A percentile compares a stretch with the other conserved stretches of the same genome.
Evolutionary conservation across 2,888 invertebrate species (phyloP).

Genomic region (Marronus borbonicus): DNA sequence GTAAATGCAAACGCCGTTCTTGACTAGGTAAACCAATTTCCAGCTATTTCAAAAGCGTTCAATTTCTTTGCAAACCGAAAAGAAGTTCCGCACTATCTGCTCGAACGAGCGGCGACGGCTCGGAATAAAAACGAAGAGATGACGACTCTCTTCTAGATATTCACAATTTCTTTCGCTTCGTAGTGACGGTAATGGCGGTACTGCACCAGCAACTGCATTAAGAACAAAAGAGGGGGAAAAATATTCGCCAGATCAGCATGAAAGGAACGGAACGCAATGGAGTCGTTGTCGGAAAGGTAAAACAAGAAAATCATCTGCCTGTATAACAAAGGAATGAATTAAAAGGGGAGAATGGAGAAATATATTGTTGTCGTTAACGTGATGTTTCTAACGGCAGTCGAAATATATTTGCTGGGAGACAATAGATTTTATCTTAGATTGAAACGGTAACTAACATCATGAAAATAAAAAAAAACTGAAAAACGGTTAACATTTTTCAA

Average conservation of each 20-base stretch:
- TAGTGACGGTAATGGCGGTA: background rate
- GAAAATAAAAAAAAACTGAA: too few species aligned
- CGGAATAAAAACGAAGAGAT: background rate
- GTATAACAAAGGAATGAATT: slow-evolving; percentile 7
- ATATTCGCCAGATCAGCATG: slow-evolving; percentile 22
- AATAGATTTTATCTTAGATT: too few species aligned
- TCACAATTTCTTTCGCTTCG: slow-evolving; percentile 1
- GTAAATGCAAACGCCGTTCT: slow-evolving; percentile 28
- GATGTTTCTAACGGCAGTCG: too few species aligned
- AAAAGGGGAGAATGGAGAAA: background rate
- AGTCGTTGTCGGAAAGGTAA: background rate
- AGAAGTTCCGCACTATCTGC: slow-evolving; percentile 1
- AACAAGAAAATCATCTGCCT: background rate
- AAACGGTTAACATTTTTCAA: too few species aligned
- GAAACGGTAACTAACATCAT: too few species aligned
- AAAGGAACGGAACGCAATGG: slow-evolving; percentile 18
- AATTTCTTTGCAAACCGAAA: slow-evolving; percentile 23
- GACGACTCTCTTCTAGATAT: background rate
- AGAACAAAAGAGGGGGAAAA: slow-evolving; percentile 8
- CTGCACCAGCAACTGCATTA: slow-evolving; percentile 8
- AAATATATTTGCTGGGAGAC: too few species aligned
- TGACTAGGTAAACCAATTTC: slow-evolving; percentile 43
- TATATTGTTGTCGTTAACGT: background rate
- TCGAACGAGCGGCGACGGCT: background rate
- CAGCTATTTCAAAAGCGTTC: slow-evolving; percentile 38